These are phyloP conservation scores for Phalacrocorax pelagicus DNA, from an alignment of 2,113 vertebrate species.

Conservation along the genomic window DNA sequence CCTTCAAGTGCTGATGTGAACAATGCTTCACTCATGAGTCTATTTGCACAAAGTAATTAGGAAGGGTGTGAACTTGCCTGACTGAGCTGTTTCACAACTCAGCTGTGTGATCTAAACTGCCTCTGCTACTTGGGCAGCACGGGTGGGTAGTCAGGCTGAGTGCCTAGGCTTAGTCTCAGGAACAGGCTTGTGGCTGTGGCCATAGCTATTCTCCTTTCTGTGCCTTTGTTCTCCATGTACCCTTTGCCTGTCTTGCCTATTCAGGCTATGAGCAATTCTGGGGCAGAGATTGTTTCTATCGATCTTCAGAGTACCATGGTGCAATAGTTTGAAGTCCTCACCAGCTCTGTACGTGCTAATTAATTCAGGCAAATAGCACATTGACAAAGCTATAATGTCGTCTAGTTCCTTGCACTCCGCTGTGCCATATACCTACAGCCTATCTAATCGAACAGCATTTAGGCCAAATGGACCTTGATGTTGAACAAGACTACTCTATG, in stretches of 20 bases:
- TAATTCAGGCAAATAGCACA: background rate
- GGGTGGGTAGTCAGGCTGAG: background rate
- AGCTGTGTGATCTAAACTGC: background rate
- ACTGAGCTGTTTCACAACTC: background rate
- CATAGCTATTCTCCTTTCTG: background rate
- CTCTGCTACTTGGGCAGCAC: background rate
- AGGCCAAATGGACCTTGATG: background rate
- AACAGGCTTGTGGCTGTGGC: background rate
- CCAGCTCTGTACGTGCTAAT: background rate
- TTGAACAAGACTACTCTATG: background rate
- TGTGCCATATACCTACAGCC: background rate
- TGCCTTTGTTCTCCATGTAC: background rate
- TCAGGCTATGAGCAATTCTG: background rate
- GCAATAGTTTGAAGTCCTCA: background rate
- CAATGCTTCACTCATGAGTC: background rate
- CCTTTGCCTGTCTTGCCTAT: background rate
- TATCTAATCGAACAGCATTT: background rate
- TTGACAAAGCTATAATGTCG: background rate
- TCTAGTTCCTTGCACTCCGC: background rate
- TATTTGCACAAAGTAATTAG: background rate
- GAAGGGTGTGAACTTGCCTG: background rate
- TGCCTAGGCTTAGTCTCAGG: background rate
- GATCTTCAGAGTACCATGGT: background rate
- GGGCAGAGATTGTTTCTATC: background rate
- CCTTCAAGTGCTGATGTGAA: background rate